Conservation (phyloP, 92 coral and sea anemone species). For the Muricea muricata region DNA sequence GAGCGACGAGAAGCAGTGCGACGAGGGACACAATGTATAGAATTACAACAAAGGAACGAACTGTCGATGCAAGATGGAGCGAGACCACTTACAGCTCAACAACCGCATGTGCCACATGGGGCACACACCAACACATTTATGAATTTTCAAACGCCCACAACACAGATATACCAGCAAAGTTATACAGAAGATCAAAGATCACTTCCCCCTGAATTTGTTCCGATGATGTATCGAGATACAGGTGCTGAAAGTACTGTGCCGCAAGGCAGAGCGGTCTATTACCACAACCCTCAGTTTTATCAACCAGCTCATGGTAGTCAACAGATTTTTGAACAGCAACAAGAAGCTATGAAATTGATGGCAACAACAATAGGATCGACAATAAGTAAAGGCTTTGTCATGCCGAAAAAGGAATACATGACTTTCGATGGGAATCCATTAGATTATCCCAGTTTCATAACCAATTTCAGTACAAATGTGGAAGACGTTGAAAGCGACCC, state of each 20-base stretch:
- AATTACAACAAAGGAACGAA: not conserved
- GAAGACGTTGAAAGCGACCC: not conserved
- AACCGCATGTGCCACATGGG: too few species aligned
- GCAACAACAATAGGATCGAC: not conserved
- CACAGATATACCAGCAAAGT: not conserved
- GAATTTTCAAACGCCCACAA: not conserved
- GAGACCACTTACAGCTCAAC: too few species aligned
- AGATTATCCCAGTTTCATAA: not conserved
- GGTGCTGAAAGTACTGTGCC: not conserved
- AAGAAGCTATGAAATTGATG: not conserved
- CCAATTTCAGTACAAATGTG: not conserved
- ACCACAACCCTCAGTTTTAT: not conserved
- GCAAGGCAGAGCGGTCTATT: too few species aligned
- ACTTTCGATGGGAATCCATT: too few species aligned
- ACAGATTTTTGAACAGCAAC: conserved; percentile 11
- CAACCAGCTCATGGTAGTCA: not conserved
- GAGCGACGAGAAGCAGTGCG: too few species aligned
- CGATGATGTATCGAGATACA: not conserved
- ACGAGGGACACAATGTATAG: not conserved
- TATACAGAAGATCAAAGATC: not conserved
- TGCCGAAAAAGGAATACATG: too few species aligned
- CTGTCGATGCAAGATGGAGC: not conserved
- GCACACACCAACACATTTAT: too few species aligned
- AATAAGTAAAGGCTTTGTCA: not conserved
- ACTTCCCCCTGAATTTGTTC: not conserved